Evolutionary conservation across 2,888 invertebrate genomes (phyloP).

Genomic region (Melangyna quadrimaculata): DNA sequence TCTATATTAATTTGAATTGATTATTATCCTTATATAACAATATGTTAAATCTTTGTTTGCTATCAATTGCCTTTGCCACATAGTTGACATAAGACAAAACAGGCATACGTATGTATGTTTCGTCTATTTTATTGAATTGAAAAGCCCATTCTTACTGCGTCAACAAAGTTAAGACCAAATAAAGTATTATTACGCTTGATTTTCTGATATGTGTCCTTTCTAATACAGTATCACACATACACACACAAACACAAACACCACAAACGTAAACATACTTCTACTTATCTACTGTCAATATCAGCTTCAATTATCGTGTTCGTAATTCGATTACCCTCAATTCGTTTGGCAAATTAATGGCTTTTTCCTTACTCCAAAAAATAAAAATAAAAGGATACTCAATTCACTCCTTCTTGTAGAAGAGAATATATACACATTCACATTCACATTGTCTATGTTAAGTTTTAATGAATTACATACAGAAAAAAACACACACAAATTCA

Average conservation of each 20-base stretch:
- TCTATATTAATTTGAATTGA: too few species aligned
- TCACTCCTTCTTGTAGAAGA: neutral
- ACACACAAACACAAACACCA: neutral
- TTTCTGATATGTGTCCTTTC: neutral
- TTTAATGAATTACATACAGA: neutral
- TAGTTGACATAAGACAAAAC: too few species aligned
- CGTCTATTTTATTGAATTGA: neutral
- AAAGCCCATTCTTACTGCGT: neutral
- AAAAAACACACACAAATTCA: neutral
- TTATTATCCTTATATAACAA: too few species aligned
- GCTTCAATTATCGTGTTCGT: constrained; percentile 61
- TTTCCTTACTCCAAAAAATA: neutral
- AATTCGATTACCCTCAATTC: constrained; percentile 62
- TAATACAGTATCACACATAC: neutral
- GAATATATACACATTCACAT: neutral
- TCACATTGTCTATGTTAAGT: neutral
- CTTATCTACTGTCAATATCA: constrained; percentile 63
- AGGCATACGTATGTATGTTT: too few species aligned
- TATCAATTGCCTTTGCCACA: too few species aligned
- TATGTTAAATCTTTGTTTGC: too few species aligned
- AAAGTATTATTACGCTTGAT: neutral
- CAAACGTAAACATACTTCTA: neutral
- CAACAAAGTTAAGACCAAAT: constrained; percentile 8
- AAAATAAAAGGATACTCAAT: neutral
- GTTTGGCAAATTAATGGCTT: constrained; percentile 41